phyloP scores from a whole-genome alignment of 2,113 vertebrate species.

The Sialia sialis region DNA sequence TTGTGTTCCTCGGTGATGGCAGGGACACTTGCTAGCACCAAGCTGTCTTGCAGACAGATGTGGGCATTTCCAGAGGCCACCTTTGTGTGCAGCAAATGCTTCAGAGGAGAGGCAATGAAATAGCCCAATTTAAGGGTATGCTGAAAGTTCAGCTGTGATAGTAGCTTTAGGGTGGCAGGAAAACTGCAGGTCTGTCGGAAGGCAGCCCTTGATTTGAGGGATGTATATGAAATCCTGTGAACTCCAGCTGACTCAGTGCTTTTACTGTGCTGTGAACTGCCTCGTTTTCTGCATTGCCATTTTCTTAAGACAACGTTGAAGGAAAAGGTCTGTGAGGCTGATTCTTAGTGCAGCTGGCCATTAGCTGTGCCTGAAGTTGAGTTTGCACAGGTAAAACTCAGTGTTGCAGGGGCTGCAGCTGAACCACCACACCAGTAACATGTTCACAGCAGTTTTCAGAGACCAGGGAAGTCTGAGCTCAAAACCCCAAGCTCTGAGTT shows the following conservation, averaged over 20 bases:
- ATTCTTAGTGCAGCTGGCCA: not conserved
- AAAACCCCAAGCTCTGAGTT: not conserved
- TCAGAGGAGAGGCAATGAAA: not conserved
- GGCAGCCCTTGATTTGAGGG: not conserved
- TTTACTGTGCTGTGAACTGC: not conserved
- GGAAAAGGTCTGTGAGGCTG: not conserved
- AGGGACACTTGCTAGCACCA: not conserved
- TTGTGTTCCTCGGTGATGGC: not conserved
- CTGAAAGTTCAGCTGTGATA: not conserved
- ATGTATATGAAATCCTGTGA: not conserved
- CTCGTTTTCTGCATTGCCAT: not conserved
- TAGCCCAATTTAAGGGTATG: not conserved
- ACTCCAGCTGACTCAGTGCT: not conserved
- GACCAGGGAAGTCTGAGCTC: not conserved
- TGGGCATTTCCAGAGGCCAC: not conserved
- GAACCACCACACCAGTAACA: accelerated
- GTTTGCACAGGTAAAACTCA: not conserved
- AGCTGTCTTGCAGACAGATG: not conserved
- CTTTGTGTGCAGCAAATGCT: not conserved
- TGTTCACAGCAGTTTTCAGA: not conserved
- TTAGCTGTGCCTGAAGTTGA: not conserved
- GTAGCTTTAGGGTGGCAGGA: not conserved
- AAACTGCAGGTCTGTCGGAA: not conserved
- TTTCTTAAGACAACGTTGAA: not conserved
- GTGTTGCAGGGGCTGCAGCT: not conserved